Conservation (phyloP, 2,888 invertebrate species). For the Cyaniris semiargus region DNA sequence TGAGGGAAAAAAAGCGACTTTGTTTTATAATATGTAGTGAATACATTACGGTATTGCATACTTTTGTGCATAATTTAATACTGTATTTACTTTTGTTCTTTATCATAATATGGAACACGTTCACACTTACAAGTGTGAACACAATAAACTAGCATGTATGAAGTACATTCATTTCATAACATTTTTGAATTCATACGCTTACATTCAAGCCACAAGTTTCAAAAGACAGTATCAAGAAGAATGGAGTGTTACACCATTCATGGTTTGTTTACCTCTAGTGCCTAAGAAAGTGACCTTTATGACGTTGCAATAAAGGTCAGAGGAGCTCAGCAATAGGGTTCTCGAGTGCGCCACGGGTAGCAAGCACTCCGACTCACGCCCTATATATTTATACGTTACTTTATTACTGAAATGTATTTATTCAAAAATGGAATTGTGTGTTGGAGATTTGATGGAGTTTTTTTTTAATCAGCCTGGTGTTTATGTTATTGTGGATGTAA, state of each 20-base stretch:
- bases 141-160: not conserved
- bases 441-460: no score
- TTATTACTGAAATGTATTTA: not conserved
- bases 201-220: not conserved
- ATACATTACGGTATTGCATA: no score
- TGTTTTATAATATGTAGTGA: no score
- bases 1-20: no score
- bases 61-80: not conserved
- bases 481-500: no score
- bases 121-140: not conserved
- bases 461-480: no score
- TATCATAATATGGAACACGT: not conserved
- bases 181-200: slow-evolving; percentile 14
- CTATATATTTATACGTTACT: slow-evolving; percentile 16
- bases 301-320: not conserved
- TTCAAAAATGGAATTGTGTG: not conserved
- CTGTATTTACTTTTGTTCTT: not conserved
- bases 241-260: slow-evolving; percentile 12
- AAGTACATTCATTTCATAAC: slow-evolving; percentile 1
- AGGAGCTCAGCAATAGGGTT: not conserved
- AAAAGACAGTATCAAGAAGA: slow-evolving; percentile 20
- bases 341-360: slow-evolving; percentile 7
- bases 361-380: not conserved
- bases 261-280: not conserved
- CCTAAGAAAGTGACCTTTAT: not conserved